Percentiles rank a stretch among this genome's conserved stretches.
phyloP scores from a whole-genome alignment of 1,140 invertebrate genomes.

The Bombyx mandarina region DNA sequence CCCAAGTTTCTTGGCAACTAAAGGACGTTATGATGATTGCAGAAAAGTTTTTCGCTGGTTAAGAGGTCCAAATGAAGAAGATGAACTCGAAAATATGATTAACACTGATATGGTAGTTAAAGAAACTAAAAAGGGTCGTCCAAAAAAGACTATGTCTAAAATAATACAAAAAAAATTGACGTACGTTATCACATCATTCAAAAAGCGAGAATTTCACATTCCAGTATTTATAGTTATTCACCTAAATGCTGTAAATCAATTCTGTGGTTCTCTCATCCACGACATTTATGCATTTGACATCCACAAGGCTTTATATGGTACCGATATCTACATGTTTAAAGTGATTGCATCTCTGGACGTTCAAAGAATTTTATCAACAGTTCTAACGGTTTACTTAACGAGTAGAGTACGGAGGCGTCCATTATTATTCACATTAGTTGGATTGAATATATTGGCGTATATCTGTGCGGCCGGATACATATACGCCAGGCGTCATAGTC shows the following conservation, averaged over 20 bases:
- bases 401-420: constrained; percentile 38
- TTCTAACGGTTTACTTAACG: constrained; percentile 36
- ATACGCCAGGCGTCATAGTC: constrained; percentile 13
- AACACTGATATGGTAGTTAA: constrained; percentile 26
- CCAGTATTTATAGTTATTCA: constrained; percentile 49
- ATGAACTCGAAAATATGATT: constrained; percentile 48
- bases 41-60: constrained; percentile 60
- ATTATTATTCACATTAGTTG: constrained; percentile 15
- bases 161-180: constrained; percentile 9
- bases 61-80: constrained; percentile 52
- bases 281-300: constrained; percentile 62
- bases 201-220: constrained; percentile 44
- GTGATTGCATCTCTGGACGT: constrained; percentile 75
- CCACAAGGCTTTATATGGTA: constrained; percentile 12
- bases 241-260: constrained; percentile 30
- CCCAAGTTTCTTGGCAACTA: constrained; percentile 75
- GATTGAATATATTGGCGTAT: constrained; percentile 14
- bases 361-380: constrained; percentile 61
- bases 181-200: constrained; percentile 19
- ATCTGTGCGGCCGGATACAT: constrained; percentile 13
- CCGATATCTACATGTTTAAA: constrained; percentile 10
- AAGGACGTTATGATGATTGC: constrained; percentile 61
- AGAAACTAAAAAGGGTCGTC: constrained; percentile 12
- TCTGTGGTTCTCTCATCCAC: constrained; percentile 78
- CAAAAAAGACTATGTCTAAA: constrained; percentile 8